phyloP scores from a whole-genome alignment of 2,113 vertebrate species.

The Dolichallabes microphthalmus region DNA sequence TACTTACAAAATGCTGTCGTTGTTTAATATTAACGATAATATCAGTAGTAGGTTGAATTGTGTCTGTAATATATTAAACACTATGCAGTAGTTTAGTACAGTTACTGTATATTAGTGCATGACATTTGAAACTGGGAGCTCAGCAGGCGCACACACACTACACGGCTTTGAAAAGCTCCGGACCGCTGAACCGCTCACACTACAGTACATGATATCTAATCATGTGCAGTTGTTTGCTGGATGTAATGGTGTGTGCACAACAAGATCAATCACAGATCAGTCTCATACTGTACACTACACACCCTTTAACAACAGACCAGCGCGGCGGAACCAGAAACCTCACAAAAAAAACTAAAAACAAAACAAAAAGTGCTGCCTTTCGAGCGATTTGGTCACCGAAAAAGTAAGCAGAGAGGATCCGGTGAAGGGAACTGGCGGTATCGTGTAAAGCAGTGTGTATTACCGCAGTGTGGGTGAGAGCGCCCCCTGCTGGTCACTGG shows the following conservation, averaged over 20 bases:
- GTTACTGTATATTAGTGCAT: neutral
- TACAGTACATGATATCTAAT: neutral
- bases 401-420: too few relatives aligned
- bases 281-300: neutral
- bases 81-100: neutral
- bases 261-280: neutral
- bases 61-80: neutral
- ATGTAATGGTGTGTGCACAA: neutral
- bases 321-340: neutral
- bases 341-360: neutral
- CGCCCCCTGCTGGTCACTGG: too few relatives aligned
- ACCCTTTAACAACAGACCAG: neutral
- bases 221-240: neutral
- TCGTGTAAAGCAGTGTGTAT: too few relatives aligned
- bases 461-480: too few relatives aligned
- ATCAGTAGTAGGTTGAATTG: neutral
- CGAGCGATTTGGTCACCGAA: neutral
- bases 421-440: too few relatives aligned
- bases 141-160: neutral
- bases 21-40: neutral
- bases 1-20: too few relatives aligned
- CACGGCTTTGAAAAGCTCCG: too few relatives aligned
- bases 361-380: neutral
- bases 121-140: neutral
- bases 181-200: neutral